Conservation (phyloP, 2,113 vertebrate species). For the Cinclus cinclus region DNA sequence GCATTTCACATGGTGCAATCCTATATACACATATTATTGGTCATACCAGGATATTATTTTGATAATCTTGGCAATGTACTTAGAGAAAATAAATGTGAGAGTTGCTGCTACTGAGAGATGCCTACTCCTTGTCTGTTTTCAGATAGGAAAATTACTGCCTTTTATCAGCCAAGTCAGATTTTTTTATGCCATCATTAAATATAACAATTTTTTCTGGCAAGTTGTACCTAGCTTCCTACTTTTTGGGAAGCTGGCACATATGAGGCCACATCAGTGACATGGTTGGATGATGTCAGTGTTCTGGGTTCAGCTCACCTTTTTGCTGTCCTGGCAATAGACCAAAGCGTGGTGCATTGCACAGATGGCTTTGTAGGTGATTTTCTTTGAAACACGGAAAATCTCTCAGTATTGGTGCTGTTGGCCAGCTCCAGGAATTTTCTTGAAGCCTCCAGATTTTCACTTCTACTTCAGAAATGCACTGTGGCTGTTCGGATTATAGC, state of each 20-base stretch:
- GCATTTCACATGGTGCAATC: neutral
- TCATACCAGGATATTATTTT: neutral
- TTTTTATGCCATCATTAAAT: neutral
- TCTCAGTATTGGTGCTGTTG: neutral
- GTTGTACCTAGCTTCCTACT: neutral
- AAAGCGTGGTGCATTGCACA: neutral
- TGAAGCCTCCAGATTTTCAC: neutral
- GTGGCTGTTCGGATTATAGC: neutral
- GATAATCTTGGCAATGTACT: neutral
- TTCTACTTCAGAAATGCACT: neutral
- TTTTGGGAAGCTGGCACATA: neutral
- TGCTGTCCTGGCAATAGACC: neutral
- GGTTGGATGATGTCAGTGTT: neutral
- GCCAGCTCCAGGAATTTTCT: neutral
- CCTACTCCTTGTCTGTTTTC: neutral
- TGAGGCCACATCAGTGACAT: neutral
- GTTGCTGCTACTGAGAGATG: neutral
- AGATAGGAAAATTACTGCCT: neutral
- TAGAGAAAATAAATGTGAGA: neutral
- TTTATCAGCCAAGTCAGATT: neutral
- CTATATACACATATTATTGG: neutral
- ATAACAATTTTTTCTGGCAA: neutral
- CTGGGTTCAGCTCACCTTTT: neutral
- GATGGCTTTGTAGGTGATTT: conserved; percentile 14
- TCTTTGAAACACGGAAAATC: neutral